A percentile compares a stretch with the other conserved stretches of the same genome.
Conservation (phyloP, 1,140 invertebrate genomes). For the Neomicropteryx cornuta region DNA sequence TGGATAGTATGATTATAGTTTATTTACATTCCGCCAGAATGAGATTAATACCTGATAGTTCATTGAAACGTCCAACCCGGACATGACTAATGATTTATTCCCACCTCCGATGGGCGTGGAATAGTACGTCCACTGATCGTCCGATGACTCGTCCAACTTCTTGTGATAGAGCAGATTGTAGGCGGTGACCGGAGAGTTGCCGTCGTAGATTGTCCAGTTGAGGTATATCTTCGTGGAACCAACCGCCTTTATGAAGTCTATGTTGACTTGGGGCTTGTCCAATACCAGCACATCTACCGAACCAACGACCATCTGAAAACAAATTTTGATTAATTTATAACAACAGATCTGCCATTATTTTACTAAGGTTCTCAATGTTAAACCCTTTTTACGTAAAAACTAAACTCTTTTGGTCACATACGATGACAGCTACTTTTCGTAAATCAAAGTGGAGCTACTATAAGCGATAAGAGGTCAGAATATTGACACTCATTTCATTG, state of each 20-base stretch:
- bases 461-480: too few relatives aligned
- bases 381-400: too few relatives aligned
- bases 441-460: too few relatives aligned
- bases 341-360: too few relatives aligned
- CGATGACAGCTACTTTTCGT: too few relatives aligned
- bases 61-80: slow-evolving; percentile 46
- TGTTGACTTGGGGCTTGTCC: slow-evolving; percentile 56
- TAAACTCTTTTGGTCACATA: too few relatives aligned
- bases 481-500: too few relatives aligned
- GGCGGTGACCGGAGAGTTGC: slow-evolving; percentile 55
- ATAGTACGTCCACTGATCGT: slow-evolving; percentile 32
- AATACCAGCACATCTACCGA: slow-evolving; percentile 47
- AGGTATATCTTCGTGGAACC: slow-evolving; percentile 62
- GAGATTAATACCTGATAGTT: too few relatives aligned
- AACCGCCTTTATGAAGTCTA: slow-evolving; percentile 65
- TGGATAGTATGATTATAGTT: too few relatives aligned
- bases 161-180: slow-evolving; percentile 54
- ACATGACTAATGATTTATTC: slow-evolving; percentile 51
- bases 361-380: too few relatives aligned
- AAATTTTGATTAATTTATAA: slow-evolving; percentile 23
- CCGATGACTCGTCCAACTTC: slow-evolving; percentile 36
- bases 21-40: too few relatives aligned
- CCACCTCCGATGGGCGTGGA: slow-evolving; percentile 41
- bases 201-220: slow-evolving; percentile 72
- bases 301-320: slow-evolving; percentile 20